Conservation (phyloP, 1,140 invertebrate genomes). For the Sarcophaga bullata region DNA sequence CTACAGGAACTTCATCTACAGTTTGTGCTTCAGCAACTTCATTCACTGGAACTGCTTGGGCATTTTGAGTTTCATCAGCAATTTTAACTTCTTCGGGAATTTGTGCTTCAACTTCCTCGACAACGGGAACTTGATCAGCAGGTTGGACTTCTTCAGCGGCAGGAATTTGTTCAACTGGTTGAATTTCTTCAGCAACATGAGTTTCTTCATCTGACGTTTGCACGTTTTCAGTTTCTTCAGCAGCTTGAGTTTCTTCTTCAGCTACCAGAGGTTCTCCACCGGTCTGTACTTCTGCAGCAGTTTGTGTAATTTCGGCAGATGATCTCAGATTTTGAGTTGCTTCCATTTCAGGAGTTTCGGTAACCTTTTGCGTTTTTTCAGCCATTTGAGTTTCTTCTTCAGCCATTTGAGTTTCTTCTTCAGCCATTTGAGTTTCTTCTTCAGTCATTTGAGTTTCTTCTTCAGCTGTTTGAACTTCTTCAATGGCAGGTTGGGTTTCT, state of each 20-base stretch:
- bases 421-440: constrained; percentile 2
- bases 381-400: constrained; percentile 23
- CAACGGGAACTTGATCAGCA: constrained; percentile 20
- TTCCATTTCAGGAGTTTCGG: constrained; percentile 24
- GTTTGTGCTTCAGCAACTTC: constrained; percentile 45
- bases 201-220: constrained; percentile 19
- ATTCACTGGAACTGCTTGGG: constrained; percentile 44
- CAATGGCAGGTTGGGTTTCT: constrained; percentile 34
- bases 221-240: constrained; percentile 45
- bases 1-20: background rate
- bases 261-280: constrained; percentile 43
- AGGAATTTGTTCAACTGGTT: constrained; percentile 6
- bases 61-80: constrained; percentile 43
- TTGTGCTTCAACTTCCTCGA: constrained; percentile 23
- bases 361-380: constrained; percentile 23
- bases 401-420: constrained; percentile 8
- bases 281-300: constrained; percentile 45
- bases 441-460: constrained; percentile 44
- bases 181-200: constrained; percentile 26
- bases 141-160: constrained; percentile 7
- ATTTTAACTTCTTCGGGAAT: constrained; percentile 29
- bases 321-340: background rate
- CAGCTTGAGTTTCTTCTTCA: constrained; percentile 46
- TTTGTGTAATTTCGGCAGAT: constrained; percentile 43
- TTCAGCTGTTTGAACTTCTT: constrained; percentile 36